These are phyloP conservation scores for Helobdella robusta DNA, from an alignment of 2,888 invertebrate genomes.

Conservation along the genomic window DNA sequence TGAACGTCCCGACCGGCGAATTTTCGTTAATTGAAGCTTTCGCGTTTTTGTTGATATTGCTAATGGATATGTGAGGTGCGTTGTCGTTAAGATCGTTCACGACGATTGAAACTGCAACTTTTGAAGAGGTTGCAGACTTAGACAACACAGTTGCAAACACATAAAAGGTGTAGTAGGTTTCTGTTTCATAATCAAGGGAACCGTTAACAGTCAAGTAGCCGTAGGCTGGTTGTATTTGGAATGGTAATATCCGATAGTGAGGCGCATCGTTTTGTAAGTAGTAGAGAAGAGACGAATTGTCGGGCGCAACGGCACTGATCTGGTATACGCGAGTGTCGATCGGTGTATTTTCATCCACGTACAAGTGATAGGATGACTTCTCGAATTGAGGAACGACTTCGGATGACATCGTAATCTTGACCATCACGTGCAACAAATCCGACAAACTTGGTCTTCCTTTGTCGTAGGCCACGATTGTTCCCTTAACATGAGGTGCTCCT, in stretches of 20 bases:
- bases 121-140: conserved; percentile 33
- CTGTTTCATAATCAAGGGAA: conserved; percentile 29
- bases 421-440: neutral
- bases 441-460: conserved; percentile 17
- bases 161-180: conserved; percentile 23
- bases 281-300: conserved; percentile 5
- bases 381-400: conserved; percentile 12
- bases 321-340: neutral
- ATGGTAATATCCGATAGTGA: conserved; percentile 13
- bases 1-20: conserved; percentile 59
- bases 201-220: conserved; percentile 29
- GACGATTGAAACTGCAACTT: conserved; percentile 35
- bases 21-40: conserved; percentile 65
- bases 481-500: neutral
- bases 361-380: neutral
- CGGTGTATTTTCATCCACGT: neutral
- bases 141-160: conserved; percentile 33
- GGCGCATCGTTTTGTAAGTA: conserved; percentile 10
- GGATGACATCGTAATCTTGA: neutral
- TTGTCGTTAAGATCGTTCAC: conserved; percentile 40
- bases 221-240: conserved; percentile 26
- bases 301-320: neutral
- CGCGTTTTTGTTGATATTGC: conserved; percentile 33
- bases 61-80: conserved; percentile 38
- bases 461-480: conserved; percentile 12